Percentiles rank a stretch among this genome's conserved stretches.
These are phyloP conservation scores for Clostera curtula DNA, from an alignment of 2,888 invertebrate species.

Conservation along the genomic window DNA sequence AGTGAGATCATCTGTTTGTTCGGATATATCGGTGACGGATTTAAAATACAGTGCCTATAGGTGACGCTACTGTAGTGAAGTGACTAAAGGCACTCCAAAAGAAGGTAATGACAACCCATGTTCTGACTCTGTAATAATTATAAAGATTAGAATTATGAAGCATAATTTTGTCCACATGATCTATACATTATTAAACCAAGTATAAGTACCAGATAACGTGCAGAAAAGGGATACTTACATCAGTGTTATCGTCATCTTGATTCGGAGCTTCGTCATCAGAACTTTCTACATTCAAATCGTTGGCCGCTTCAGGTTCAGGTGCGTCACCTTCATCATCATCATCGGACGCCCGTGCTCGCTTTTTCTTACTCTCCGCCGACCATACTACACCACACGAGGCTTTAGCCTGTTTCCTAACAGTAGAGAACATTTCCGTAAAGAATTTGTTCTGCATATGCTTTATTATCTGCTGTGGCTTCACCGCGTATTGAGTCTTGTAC, in stretches of 20 bases:
- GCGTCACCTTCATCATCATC: conserved; percentile 53
- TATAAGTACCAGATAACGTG: conserved; percentile 1
- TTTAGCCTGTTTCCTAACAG: conserved; percentile 76
- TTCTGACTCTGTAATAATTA: no score
- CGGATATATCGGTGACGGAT: no score
- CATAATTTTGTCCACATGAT: no score
- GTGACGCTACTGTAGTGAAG: no score
- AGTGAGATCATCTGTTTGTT: no score
- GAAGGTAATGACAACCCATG: no score
- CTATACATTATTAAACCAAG: no score
- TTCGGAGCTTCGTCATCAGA: conserved; percentile 81
- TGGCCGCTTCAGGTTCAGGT: conserved; percentile 28
- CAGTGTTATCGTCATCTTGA: conserved; percentile 68
- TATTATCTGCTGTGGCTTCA: conserved; percentile 81
- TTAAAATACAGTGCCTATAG: no score
- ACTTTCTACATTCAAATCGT: conserved; percentile 62
- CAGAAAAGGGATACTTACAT: conserved; percentile 36
- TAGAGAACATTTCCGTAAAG: conserved; percentile 78
- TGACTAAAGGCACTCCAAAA: no score
- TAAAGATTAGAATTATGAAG: no score
- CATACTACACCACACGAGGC: conserved; percentile 65
- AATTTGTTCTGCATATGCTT: conserved; percentile 83
- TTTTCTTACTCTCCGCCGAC: conserved; percentile 63
- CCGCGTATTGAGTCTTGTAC: conserved; percentile 82
- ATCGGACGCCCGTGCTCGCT: conserved; percentile 33